Percentiles rank a stretch among this genome's conserved stretches.
phyloP scores from a whole-genome alignment of 1,140 invertebrate species.

The Vanessa tameamea region DNA sequence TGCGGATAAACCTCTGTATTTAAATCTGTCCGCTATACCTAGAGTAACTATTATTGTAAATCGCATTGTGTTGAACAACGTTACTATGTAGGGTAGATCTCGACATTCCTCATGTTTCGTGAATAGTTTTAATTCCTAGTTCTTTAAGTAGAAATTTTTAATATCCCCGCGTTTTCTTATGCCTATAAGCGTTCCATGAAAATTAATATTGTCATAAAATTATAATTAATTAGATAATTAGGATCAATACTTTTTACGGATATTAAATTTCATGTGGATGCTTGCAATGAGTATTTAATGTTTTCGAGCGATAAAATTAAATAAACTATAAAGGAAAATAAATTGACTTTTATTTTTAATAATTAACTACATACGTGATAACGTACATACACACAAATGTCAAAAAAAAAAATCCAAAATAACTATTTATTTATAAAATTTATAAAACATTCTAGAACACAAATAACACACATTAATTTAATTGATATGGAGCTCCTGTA shows the following conservation, averaged over 20 bases:
- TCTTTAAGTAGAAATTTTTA: slow-evolving; percentile 50
- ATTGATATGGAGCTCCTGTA: slow-evolving; percentile 31
- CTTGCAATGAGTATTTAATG: slow-evolving; percentile 23
- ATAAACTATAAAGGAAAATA: slow-evolving; percentile 45
- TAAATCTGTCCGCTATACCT: slow-evolving; percentile 10
- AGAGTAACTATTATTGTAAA: slow-evolving; percentile 22
- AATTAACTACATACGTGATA: neutral
- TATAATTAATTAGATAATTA: slow-evolving; percentile 28
- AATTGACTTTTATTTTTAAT: slow-evolving; percentile 35
- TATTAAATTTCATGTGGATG: slow-evolving; percentile 35
- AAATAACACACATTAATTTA: slow-evolving; percentile 27
- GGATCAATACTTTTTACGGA: slow-evolving; percentile 23
- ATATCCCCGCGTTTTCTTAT: slow-evolving; percentile 31
- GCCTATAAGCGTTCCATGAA: slow-evolving; percentile 27
- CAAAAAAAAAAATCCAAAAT: neutral
- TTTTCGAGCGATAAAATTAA: slow-evolving; percentile 39
- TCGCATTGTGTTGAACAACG: slow-evolving; percentile 48
- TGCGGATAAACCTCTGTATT: neutral
- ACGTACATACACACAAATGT: too few species aligned
- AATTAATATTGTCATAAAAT: slow-evolving; percentile 28
- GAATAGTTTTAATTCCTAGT: slow-evolving; percentile 56
- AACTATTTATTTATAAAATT: neutral
- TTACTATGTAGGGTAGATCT: slow-evolving; percentile 52
- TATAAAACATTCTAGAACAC: neutral
- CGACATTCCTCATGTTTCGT: slow-evolving; percentile 67